Evolutionary conservation across 2,797 vertebrate species (phyloP).

Genomic region (Crocidura indochinensis): DNA sequence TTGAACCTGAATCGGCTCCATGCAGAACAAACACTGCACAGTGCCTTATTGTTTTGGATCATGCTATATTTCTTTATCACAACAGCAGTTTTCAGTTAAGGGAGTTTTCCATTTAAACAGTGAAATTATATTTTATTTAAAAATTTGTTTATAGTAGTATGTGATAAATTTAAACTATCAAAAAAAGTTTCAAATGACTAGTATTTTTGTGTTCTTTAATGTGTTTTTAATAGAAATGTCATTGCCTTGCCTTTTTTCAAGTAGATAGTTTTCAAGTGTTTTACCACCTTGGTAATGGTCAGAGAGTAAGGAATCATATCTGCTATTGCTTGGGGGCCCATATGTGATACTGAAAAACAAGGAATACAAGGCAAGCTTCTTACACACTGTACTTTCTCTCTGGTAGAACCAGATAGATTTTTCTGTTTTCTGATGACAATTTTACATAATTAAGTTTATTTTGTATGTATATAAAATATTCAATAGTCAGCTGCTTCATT

Average conservation of each 20-base stretch:
- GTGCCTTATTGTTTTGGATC: no score
- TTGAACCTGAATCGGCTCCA: no score
- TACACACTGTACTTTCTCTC: no score
- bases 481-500: neutral
- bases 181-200: constrained; percentile 27
- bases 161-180: constrained; percentile 5
- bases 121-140: constrained; percentile 15
- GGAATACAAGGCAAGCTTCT: no score
- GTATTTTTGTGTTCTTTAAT: neutral
- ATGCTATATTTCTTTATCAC: neutral
- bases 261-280: neutral
- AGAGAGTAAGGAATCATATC: no score
- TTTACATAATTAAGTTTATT: constrained; percentile 4
- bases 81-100: neutral
- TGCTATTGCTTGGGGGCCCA: no score
- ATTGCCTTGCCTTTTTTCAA: neutral
- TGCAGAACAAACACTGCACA: no score
- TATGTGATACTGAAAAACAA: no score
- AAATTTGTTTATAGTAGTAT: neutral
- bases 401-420: neutral
- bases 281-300: no score
- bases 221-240: neutral
- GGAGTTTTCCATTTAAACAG: neutral
- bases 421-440: neutral
- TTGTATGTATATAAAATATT: neutral